A percentile compares a stretch with the other conserved stretches of the same genome.
Conservation (phyloP, 2,797 vertebrate species). For the Salarias fasciatus region DNA sequence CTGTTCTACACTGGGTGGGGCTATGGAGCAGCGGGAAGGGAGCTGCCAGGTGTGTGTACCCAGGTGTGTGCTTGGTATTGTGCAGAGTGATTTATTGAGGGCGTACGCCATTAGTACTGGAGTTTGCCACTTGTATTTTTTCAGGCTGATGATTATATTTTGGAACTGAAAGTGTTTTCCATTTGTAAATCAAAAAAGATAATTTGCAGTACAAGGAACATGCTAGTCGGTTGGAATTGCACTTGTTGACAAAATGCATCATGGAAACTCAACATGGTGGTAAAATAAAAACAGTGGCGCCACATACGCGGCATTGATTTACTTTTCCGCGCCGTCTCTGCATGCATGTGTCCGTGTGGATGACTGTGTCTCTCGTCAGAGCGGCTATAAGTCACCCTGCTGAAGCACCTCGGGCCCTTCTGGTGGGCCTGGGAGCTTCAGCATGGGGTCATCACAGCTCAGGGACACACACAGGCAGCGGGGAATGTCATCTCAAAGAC, state of each 20-base stretch:
- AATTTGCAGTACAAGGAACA: neutral
- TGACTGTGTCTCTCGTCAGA: constrained; percentile 56
- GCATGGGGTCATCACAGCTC: constrained; percentile 73
- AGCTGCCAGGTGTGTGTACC: constrained; percentile 57
- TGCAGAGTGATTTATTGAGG: constrained; percentile 58
- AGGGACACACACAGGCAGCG: constrained; percentile 58
- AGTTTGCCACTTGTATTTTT: constrained; percentile 5
- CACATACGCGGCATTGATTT: too few species aligned
- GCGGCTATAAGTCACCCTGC: constrained; percentile 74
- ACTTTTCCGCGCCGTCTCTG: constrained; percentile 13
- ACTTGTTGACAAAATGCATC: neutral
- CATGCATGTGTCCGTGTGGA: constrained; percentile 22
- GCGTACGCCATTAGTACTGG: constrained; percentile 6
- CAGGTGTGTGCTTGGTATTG: constrained; percentile 32
- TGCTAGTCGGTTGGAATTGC: neutral
- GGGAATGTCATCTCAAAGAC: constrained; percentile 81
- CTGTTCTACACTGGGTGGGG: constrained; percentile 76
- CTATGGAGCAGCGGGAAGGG: constrained; percentile 51
- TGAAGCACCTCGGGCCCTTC: constrained; percentile 72
- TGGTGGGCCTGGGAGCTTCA: constrained; percentile 69
- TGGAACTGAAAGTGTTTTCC: constrained; percentile 14
- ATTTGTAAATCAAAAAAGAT: constrained; percentile 16
- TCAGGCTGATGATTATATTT: constrained; percentile 31
- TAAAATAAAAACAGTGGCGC: too few species aligned
- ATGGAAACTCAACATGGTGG: neutral